Base-by-base conservation (phyloP, 92 coral and sea anemone species). In the Porites evermanni region DNA sequence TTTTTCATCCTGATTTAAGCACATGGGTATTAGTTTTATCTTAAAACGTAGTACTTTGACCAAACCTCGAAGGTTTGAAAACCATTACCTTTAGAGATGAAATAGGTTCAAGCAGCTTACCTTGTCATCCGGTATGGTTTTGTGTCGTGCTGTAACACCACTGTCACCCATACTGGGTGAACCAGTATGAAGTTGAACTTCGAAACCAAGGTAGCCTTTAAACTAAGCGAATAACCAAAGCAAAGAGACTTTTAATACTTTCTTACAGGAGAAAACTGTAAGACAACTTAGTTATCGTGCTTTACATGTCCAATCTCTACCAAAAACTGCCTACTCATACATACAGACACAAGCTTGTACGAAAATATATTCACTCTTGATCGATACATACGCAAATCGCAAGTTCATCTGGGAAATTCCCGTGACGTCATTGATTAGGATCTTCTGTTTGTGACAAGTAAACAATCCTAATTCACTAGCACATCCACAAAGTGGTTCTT, bases 121-220 rank as follows among this genome's bases (percentile, higher is more conserved):
- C 95, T 94, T 94, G 82, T 94, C 94, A 38, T 94, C 98, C 67
- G 98, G 98, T 87, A 94, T 93, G 53, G 90, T 72, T 90, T 66
- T 94, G n/a, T 90, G 95, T 77, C 91, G 64, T 75, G 92, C 91
- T 70, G 98, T 58, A 80, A 87, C 89, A 89, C 79, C 75, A 81
- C 88, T 72, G 92, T 92, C 94, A 92, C 80, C 80, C 87, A 83
- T 83, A 47, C 53, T 83, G 87, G 87, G 87, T 11, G 53, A 77
- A 74, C 71, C 64, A 73, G 87, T 56, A 61, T 51, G 70, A 59
- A 79, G 86, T 54, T 26, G 12, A 65, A 50, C 58, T 50, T 79
- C 72, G 64, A 38, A n/a, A 81, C 53, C 85, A 53, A 81, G 6
- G n/a, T 26, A 29, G 76, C 23, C 18, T 77, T 54, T 81, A 14